phyloP scores from a whole-genome alignment of 2,113 vertebrate genomes.

The Myrmecobius fasciatus region DNA sequence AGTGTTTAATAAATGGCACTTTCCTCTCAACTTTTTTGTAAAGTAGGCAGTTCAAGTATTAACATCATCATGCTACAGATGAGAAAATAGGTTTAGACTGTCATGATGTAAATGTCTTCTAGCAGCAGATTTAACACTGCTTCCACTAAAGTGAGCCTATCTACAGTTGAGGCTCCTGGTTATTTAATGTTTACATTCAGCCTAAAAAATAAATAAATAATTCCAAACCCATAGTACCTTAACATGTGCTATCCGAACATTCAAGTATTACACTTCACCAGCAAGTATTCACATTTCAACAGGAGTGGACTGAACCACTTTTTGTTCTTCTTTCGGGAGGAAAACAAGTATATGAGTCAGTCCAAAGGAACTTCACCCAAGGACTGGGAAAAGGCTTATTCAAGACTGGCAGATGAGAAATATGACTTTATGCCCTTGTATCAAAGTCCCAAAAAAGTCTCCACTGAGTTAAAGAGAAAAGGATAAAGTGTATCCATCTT shows the following conservation, averaged over 20 bases:
- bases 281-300: too few species aligned
- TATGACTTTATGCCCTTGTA: not conserved
- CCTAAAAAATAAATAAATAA: not conserved
- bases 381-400: not conserved
- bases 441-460: not conserved
- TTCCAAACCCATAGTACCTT: not conserved
- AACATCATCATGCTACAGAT: not conserved
- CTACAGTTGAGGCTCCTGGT: not conserved
- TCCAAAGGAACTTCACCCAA: not conserved
- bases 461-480: not conserved
- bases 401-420: not conserved
- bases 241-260: not conserved
- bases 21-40: not conserved
- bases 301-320: not conserved
- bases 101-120: not conserved
- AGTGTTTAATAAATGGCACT: not conserved
- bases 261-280: not conserved
- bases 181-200: not conserved
- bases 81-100: not conserved
- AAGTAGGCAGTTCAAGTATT: not conserved
- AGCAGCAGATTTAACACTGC: not conserved
- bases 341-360: not conserved
- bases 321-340: not conserved
- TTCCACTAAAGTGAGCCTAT: not conserved
- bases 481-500: not conserved